Evolutionary conservation across 2,888 invertebrate species (phyloP), one percentile per base, ranked within the genome.

Genomic region (Thumatha senex): DNA sequence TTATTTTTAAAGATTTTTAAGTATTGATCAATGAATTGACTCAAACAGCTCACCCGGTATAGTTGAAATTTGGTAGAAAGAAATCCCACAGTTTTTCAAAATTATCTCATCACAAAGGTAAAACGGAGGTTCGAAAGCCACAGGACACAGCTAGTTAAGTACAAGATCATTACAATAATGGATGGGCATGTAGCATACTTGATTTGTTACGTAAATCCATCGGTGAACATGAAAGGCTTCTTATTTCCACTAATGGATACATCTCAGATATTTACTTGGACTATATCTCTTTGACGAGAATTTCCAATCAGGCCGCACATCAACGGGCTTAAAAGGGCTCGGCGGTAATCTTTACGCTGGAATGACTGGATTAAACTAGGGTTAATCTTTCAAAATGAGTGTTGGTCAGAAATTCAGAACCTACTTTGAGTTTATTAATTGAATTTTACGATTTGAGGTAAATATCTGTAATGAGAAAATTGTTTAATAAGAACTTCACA

Each of bases 311-410:
- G 38, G 35, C 24, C 29, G 14, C 34, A 46, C 40, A 40, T 41
- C 8, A 24, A 40, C 29, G 14, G 29, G 47, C 48, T 63, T 47
- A 45, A 49, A 59, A 66, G 63, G 57, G 49, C 51, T 51, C 18
- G n/a, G 41, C 13, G 29, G 41, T 48, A 49, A 63, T 56, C 51
- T 59, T 40, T 49, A 33, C 44, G 40, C 36, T 40, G 59, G 59
- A 63, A 58, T 62, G 54, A 39, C 36, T 40, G 59, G 59, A 63
- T 66, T 62, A 56, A 52, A 15, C 30, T 24, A 42, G 59, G 47
- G 40, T 51, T 58, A 51, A 55, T 58, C 59, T 55, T 54, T 46
- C 43, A 58, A 65, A 62, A 53, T 39, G 49, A 36, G 49, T 50
- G 56, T 52, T 48, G 62, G 55, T 46, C 48, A 41, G 42, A 46